Evolutionary conservation across 1,140 invertebrate genomes (phyloP).

Genomic region (Mylabris phalerata): DNA sequence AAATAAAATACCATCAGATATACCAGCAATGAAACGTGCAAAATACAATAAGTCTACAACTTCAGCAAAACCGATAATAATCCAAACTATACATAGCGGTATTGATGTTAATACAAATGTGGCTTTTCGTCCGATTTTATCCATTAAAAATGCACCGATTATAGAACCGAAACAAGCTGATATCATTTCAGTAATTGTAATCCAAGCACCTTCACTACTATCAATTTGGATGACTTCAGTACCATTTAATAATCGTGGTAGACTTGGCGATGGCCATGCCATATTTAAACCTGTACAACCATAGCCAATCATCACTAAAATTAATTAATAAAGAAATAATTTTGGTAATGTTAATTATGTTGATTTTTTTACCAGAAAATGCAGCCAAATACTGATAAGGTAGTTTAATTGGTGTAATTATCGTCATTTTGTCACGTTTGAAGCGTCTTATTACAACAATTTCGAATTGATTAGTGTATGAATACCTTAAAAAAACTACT

Average conservation of each 20-base stretch:
- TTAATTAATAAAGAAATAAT: too few relatives aligned
- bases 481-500: too few relatives aligned
- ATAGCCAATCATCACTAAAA: too few relatives aligned
- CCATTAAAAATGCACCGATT: conserved; percentile 36
- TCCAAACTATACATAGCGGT: conserved; percentile 59
- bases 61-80: conserved; percentile 50
- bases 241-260: conserved; percentile 23
- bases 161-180: conserved; percentile 47
- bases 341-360: background rate
- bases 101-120: conserved; percentile 55
- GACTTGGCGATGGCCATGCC: conserved; percentile 35
- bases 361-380: too few relatives aligned
- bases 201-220: conserved; percentile 55
- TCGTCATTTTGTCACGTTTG: too few relatives aligned
- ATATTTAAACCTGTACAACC: conserved; percentile 29
- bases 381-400: too few relatives aligned
- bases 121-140: conserved; percentile 58
- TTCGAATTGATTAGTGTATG: too few relatives aligned
- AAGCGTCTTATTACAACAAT: too few relatives aligned
- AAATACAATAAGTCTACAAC: conserved; percentile 47
- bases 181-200: conserved; percentile 44
- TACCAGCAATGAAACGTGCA: conserved; percentile 47
- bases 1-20: conserved; percentile 60
- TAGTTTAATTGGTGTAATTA: too few relatives aligned
- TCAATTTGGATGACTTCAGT: conserved; percentile 44